Percentiles rank a stretch among this genome's conserved stretches.
These are phyloP conservation scores for Goniozus legneri DNA, from an alignment of 1,140 invertebrate genomes.

Conservation along the genomic window DNA sequence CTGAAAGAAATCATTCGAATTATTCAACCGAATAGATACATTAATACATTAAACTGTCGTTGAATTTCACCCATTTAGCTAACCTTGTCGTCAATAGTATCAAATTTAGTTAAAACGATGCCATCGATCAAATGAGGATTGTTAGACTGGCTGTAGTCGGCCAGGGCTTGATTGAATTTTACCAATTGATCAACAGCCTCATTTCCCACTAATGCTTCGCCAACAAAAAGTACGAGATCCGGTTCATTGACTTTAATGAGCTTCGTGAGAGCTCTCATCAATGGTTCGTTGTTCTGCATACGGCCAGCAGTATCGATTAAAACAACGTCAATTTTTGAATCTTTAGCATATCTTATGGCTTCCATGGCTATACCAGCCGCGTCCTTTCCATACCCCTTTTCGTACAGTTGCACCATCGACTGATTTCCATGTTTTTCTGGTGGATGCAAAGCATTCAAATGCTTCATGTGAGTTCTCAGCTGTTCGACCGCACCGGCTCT, in stretches of 20 bases:
- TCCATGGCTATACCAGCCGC: slow-evolving; percentile 97
- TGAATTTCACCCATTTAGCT: slow-evolving; percentile 10
- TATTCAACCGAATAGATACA: background rate
- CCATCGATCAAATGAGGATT: slow-evolving; percentile 94
- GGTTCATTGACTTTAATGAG: slow-evolving; percentile 88
- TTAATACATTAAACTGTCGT: slow-evolving; percentile 1
- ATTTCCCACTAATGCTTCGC: slow-evolving; percentile 99
- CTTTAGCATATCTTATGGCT: slow-evolving; percentile 85
- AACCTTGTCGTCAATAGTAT: slow-evolving; percentile 98
- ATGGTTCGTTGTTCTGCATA: slow-evolving; percentile 99
- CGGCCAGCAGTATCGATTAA: slow-evolving; percentile 96
- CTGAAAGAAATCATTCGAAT: slow-evolving; percentile 51
- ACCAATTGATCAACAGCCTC: slow-evolving; percentile 98
- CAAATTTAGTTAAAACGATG: slow-evolving; percentile 97
- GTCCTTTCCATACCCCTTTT: slow-evolving; percentile 98
- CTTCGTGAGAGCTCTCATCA: slow-evolving; percentile 96
- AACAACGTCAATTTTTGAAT: slow-evolving; percentile 84
- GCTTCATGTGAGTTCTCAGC: slow-evolving; percentile 89
- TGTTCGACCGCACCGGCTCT: slow-evolving; percentile 99
- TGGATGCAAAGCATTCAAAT: slow-evolving; percentile 93
- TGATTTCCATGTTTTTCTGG: slow-evolving; percentile 65
- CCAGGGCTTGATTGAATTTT: slow-evolving; percentile 97
- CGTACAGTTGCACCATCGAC: slow-evolving; percentile 90
- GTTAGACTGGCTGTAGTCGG: slow-evolving; percentile 77
- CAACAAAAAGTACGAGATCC: slow-evolving; percentile 97